A percentile compares a stretch with the other conserved stretches of the same genome.
Evolutionary conservation across 2,888 invertebrate species (phyloP).

Genomic region (Monochamus alternatus): DNA sequence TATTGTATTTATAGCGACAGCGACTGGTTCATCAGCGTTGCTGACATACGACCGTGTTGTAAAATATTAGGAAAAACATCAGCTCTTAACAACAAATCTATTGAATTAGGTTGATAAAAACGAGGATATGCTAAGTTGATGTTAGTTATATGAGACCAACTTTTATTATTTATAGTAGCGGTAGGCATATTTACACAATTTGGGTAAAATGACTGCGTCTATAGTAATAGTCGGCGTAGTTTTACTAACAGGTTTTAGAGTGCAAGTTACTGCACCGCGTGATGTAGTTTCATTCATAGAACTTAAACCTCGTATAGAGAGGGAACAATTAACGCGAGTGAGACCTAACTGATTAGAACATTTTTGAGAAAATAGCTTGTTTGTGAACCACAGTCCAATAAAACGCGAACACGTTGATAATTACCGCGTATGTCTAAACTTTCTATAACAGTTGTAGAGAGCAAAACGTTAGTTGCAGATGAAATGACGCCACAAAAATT

Average conservation of each 20-base stretch:
- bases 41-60: not conserved
- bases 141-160: conserved; percentile 17
- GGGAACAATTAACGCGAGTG: not conserved
- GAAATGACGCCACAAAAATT: not conserved
- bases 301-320: conserved; percentile 8
- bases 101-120: not conserved
- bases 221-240: not conserved
- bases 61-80: conserved; percentile 22
- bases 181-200: conserved; percentile 15
- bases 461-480: not conserved
- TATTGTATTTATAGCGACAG: conserved; percentile 7
- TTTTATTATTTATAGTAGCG: not conserved
- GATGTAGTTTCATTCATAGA: conserved; percentile 9
- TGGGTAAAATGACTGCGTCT: conserved; percentile 14
- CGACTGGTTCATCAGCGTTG: conserved; percentile 11
- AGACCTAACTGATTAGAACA: conserved; percentile 4
- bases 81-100: conserved; percentile 23
- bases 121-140: conserved; percentile 14
- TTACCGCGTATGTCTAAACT: not conserved
- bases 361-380: not conserved
- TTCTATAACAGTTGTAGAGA: not conserved
- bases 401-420: too few species aligned
- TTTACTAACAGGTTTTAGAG: conserved; percentile 1
- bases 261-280: not conserved
- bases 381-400: too few species aligned